These are phyloP conservation scores for Hiodon alosoides DNA, from an alignment of 2,113 vertebrate genomes.

Conservation along the genomic window DNA sequence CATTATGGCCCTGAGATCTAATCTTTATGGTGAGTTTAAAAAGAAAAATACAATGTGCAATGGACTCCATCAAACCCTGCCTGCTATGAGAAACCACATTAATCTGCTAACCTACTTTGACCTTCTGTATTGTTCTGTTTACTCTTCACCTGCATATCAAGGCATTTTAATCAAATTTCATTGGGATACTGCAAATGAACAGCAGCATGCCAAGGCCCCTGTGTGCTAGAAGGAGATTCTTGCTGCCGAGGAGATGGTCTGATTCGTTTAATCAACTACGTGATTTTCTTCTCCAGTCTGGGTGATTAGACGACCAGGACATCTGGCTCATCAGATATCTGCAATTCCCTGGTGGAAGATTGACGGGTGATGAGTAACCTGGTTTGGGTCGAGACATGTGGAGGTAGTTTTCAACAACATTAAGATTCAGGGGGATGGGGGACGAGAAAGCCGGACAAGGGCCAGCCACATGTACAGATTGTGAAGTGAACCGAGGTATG, in stretches of 20 bases:
- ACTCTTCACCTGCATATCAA: not conserved
- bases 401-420: not conserved
- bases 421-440: not conserved
- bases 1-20: too few species aligned
- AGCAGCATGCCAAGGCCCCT: not conserved
- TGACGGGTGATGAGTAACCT: not conserved
- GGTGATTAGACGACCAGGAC: not conserved
- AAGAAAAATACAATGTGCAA: not conserved
- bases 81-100: not conserved
- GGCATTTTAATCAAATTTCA: not conserved
- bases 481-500: not conserved
- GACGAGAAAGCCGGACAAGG: slow-evolving; percentile 1
- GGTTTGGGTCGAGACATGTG: not conserved
- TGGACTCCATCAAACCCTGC: not conserved
- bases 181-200: not conserved
- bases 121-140: not conserved
- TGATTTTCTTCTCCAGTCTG: not conserved
- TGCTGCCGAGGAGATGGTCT: not conserved
- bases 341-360: not conserved
- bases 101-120: not conserved
- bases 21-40: not conserved
- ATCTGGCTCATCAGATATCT: slow-evolving; percentile 1
- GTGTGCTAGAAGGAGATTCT: not conserved
- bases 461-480: slow-evolving; percentile 15
- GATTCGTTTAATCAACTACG: too few species aligned